These are phyloP conservation scores for Syngnathus typhle DNA, from an alignment of 2,113 vertebrate species.

Conservation along the genomic window DNA sequence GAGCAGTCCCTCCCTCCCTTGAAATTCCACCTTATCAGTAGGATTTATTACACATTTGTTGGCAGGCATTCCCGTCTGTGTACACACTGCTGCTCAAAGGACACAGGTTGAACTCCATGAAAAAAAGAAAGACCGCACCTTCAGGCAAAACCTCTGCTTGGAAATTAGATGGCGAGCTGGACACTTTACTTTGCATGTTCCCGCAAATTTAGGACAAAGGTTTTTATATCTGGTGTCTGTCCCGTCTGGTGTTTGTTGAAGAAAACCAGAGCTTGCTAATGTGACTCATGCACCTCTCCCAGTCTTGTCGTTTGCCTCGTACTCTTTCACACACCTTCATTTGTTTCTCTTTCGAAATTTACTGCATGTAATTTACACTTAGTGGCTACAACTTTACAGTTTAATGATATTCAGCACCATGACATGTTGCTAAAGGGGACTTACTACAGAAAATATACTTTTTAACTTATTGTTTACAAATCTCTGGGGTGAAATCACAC, in stretches of 20 bases:
- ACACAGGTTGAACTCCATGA: constrained; percentile 29
- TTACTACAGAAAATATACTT: not conserved
- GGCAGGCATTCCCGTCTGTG: constrained; percentile 34
- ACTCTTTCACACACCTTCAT: constrained; percentile 25
- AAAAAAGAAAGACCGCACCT: constrained; percentile 50
- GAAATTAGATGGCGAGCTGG: not conserved
- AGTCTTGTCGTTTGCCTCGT: constrained; percentile 9
- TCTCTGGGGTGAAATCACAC: not conserved
- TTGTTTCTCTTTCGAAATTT: not conserved
- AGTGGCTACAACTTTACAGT: not conserved
- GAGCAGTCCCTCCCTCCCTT: constrained; percentile 13
- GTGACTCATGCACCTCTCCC: constrained; percentile 58
- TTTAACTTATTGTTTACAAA: not conserved
- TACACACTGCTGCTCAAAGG: constrained; percentile 41
- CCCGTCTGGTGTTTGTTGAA: constrained; percentile 1
- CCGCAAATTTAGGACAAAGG: not conserved
- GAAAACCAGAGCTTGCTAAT: constrained; percentile 21
- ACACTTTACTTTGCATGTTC: not conserved
- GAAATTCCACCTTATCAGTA: constrained; percentile 49
- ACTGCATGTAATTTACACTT: not conserved
- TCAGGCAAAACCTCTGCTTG: not conserved
- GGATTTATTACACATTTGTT: constrained; percentile 47
- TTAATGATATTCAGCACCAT: not conserved
- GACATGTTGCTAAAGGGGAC: not conserved
- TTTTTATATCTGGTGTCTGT: not conserved